A percentile compares a stretch with the other conserved stretches of the same genome.
These are phyloP conservation scores for Neodiprion lecontei DNA, from an alignment of 1,140 invertebrate species.

Conservation along the genomic window DNA sequence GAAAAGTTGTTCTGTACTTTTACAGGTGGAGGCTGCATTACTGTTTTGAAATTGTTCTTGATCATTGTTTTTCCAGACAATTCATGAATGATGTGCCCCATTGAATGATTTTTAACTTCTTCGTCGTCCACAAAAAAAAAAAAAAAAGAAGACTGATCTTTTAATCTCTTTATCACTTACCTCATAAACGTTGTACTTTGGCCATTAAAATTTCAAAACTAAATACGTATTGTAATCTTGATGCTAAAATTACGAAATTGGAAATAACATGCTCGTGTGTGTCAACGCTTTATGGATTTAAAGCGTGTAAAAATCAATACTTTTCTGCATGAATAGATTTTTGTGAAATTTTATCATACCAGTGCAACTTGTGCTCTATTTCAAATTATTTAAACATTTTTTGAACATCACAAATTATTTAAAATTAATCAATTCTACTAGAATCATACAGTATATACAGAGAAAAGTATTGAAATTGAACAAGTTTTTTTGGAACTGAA, in stretches of 20 bases:
- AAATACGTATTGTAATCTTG: neutral
- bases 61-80: neutral
- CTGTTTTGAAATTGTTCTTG: neutral
- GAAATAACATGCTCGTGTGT: conserved; percentile 2
- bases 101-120: too few species aligned
- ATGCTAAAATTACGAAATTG: neutral
- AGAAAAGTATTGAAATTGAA: conserved; percentile 3
- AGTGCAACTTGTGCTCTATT: neutral
- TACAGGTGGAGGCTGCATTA: neutral
- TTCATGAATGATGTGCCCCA: neutral
- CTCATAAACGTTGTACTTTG: too few species aligned
- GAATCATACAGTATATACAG: neutral
- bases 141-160: too few species aligned
- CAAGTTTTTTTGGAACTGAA: neutral
- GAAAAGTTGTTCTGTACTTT: neutral
- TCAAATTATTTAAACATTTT: neutral
- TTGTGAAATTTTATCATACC: neutral
- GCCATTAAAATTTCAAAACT: neutral
- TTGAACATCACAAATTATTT: neutral
- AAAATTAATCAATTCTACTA: neutral
- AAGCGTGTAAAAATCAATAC: neutral
- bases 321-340: neutral
- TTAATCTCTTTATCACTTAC: too few species aligned
- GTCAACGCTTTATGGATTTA: conserved; percentile 4
- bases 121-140: too few species aligned